A percentile compares a stretch with the other conserved stretches of the same genome.
phyloP scores from a whole-genome alignment of 2,888 invertebrate species.

The Sesamia inferens region DNA sequence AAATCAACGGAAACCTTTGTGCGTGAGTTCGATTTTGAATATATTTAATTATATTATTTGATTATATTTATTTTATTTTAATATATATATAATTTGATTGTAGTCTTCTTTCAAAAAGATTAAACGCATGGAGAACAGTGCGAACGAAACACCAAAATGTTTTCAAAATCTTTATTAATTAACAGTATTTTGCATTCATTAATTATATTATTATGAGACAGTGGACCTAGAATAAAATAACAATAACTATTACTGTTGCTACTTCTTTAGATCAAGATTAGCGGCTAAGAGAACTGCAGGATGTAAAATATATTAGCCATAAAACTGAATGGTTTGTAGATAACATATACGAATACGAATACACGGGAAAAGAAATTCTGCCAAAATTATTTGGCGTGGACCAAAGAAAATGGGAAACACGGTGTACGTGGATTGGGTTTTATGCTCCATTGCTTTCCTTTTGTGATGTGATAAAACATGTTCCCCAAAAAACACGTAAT shows the following conservation, averaged over 20 bases:
- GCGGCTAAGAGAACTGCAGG: constrained; percentile 10
- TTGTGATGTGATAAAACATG: constrained; percentile 25
- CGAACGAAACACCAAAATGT: no score
- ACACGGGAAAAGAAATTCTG: constrained; percentile 14
- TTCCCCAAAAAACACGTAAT: constrained; percentile 4
- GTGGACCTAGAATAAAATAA: neutral
- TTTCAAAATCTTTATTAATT: no score
- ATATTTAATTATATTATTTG: no score
- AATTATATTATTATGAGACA: neutral
- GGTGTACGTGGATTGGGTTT: constrained; percentile 21
- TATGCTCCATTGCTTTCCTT: constrained; percentile 24
- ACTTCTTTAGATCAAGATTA: neutral
- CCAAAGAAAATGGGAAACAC: constrained; percentile 14
- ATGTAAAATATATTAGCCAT: constrained; percentile 31
- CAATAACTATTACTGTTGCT: neutral
- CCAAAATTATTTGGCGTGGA: constrained; percentile 22
- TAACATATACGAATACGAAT: no score
- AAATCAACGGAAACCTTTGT: no score
- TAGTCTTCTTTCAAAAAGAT: no score
- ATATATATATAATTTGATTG: no score
- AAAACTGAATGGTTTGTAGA: constrained; percentile 54
- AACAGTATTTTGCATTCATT: no score
- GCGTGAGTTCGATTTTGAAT: no score
- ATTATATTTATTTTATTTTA: no score
- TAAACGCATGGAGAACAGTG: no score